A percentile compares a stretch with the other conserved stretches of the same genome.
Conservation (phyloP, 2,888 invertebrate genomes). For the Ctenicera cuprea region DNA sequence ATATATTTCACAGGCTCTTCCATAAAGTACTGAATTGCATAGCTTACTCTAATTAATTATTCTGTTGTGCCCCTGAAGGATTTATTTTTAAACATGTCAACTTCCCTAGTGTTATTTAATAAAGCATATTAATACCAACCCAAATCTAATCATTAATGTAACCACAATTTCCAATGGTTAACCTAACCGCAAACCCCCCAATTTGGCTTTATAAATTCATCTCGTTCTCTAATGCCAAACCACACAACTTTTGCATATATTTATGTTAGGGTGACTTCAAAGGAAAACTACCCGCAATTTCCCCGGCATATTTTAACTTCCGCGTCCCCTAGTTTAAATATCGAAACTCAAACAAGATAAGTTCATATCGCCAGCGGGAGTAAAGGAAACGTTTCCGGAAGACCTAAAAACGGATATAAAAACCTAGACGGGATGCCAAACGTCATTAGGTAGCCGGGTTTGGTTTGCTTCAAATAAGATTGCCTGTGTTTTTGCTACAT, state of each 20-base stretch:
- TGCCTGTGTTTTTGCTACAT: conserved; percentile 29
- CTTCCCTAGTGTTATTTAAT: too few species aligned
- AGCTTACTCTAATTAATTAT: too few species aligned
- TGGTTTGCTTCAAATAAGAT: conserved; percentile 37
- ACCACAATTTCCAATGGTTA: neutral
- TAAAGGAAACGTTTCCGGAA: conserved; percentile 22
- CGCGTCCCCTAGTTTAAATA: conserved; percentile 35
- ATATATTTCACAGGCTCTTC: too few species aligned
- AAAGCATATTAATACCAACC: too few species aligned
- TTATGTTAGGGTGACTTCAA: conserved; percentile 14
- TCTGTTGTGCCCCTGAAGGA: too few species aligned
- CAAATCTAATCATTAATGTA: too few species aligned
- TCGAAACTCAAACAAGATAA: conserved; percentile 37
- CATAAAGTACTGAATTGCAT: too few species aligned
- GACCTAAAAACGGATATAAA: conserved; percentile 31
- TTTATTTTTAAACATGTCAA: too few species aligned
- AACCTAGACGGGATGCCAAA: conserved; percentile 35
- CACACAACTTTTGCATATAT: conserved; percentile 21
- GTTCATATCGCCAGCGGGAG: conserved; percentile 32
- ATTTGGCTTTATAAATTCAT: conserved; percentile 21
- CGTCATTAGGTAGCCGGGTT: conserved; percentile 36
- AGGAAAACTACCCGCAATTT: conserved; percentile 24
- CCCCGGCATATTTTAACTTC: conserved; percentile 13
- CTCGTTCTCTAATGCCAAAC: neutral
- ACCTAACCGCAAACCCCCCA: conserved; percentile 14